Conservation (phyloP, 2,888 invertebrate genomes). For the Conus canariensis region DNA sequence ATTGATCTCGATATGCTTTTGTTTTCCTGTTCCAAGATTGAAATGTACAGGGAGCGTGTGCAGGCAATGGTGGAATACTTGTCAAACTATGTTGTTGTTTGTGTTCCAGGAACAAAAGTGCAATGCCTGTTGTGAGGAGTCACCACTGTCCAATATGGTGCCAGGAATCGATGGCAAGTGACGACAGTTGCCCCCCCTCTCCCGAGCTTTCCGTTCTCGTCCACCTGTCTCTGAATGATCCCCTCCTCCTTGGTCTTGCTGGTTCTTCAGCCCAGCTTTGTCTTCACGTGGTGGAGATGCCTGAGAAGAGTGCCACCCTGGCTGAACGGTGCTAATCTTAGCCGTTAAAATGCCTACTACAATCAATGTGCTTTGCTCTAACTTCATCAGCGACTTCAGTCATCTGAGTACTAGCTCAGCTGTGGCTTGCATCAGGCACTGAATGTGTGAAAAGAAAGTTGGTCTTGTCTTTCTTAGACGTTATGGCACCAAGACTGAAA, state of each 20-base stretch:
- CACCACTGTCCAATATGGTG: constrained; percentile 49
- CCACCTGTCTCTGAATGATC: not conserved
- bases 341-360: not conserved
- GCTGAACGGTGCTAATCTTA: not conserved
- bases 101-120: constrained; percentile 54
- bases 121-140: constrained; percentile 53
- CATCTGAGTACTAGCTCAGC: not conserved
- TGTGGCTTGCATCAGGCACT: not conserved
- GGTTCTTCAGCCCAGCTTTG: not conserved
- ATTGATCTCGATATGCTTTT: too few species aligned
- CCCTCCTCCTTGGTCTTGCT: not conserved
- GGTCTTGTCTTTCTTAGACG: too few species aligned
- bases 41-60: too few species aligned
- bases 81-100: not conserved
- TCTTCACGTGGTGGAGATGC: not conserved
- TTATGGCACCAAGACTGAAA: too few species aligned
- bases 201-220: not conserved
- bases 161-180: constrained; percentile 49
- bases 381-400: not conserved
- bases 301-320: not conserved
- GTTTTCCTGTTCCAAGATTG: too few species aligned
- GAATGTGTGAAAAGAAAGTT: not conserved
- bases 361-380: not conserved
- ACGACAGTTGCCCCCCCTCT: not conserved
- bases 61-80: too few species aligned